These are phyloP conservation scores for Notiomystis cincta DNA, from an alignment of 2,113 vertebrate genomes.

Conservation along the genomic window DNA sequence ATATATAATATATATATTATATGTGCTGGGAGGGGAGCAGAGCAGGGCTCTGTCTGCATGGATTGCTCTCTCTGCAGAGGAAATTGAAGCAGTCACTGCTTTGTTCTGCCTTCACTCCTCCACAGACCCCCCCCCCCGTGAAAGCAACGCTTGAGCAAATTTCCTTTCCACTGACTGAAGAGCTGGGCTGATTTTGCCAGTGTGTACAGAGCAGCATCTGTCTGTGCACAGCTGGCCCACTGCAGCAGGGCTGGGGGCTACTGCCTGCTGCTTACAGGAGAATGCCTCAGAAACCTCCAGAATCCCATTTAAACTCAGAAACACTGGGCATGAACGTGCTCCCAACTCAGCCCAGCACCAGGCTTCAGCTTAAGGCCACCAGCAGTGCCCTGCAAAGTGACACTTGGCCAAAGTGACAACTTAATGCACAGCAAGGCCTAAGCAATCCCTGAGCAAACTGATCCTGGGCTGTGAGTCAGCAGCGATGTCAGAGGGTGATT, in stretches of 20 bases:
- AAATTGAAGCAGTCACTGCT: slow-evolving; percentile 7
- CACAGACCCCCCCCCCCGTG: not conserved
- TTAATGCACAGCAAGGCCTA: not conserved
- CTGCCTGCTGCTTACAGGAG: not conserved
- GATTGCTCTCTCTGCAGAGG: not conserved
- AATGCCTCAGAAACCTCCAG: not conserved
- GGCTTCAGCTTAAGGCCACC: not conserved
- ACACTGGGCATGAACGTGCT: not conserved
- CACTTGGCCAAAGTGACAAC: not conserved
- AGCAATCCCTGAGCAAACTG: not conserved
- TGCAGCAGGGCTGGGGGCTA: slow-evolving; percentile 2
- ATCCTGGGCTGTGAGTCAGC: not conserved
- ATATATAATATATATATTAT: too few relatives aligned
- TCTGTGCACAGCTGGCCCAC: slow-evolving; percentile 29
- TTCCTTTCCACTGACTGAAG: not conserved
- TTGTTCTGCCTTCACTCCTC: not conserved
- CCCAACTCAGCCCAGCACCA: not conserved
- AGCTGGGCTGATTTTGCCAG: not conserved
- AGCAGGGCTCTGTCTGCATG: not conserved
- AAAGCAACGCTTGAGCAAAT: slow-evolving; percentile 2
- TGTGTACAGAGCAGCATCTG: slow-evolving; percentile 51
- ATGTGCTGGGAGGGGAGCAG: slow-evolving; percentile 13
- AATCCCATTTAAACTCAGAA: not conserved
- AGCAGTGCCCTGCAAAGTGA: not conserved
- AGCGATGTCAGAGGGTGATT: not conserved